phyloP scores from a whole-genome alignment of 2,888 invertebrate species.

The Ophion ellenae region DNA sequence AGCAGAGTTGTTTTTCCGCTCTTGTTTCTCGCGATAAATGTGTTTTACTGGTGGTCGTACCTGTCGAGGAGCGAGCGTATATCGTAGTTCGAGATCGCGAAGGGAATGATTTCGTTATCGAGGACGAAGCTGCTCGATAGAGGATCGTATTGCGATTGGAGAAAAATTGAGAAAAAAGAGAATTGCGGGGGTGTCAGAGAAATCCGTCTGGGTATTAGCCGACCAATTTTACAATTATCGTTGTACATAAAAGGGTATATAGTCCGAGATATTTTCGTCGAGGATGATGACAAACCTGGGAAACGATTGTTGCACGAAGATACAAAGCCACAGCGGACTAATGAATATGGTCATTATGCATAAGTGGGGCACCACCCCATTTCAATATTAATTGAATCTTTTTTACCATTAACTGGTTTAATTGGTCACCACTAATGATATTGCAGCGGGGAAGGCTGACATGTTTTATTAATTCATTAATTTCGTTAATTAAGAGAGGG shows the following conservation, averaged over 20 bases:
- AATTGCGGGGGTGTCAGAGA: slow-evolving; percentile 39
- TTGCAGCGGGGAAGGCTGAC: too few species aligned
- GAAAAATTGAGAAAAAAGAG: background rate
- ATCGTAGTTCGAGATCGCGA: slow-evolving; percentile 75
- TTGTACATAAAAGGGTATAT: slow-evolving; percentile 59
- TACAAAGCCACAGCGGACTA: too few species aligned
- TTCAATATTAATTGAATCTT: too few species aligned
- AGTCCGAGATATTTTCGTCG: slow-evolving; percentile 30
- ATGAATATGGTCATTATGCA: too few species aligned
- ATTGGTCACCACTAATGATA: too few species aligned
- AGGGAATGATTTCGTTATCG: slow-evolving; percentile 34
- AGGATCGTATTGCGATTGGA: background rate
- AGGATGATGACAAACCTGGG: slow-evolving; percentile 1
- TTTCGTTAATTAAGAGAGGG: too few species aligned
- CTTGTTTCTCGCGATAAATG: slow-evolving; percentile 90
- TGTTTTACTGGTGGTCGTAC: slow-evolving; percentile 92
- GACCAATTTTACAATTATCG: slow-evolving; percentile 64
- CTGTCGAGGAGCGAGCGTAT: slow-evolving; percentile 87
- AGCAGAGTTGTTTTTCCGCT: slow-evolving; percentile 91
- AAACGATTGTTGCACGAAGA: background rate
- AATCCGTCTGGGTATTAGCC: slow-evolving; percentile 65
- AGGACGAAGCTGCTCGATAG: slow-evolving; percentile 1
- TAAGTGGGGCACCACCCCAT: too few species aligned
- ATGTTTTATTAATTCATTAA: too few species aligned
- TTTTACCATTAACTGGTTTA: too few species aligned